Conservation (phyloP, 2,888 invertebrate species). For the Mermis nigrescens region DNA sequence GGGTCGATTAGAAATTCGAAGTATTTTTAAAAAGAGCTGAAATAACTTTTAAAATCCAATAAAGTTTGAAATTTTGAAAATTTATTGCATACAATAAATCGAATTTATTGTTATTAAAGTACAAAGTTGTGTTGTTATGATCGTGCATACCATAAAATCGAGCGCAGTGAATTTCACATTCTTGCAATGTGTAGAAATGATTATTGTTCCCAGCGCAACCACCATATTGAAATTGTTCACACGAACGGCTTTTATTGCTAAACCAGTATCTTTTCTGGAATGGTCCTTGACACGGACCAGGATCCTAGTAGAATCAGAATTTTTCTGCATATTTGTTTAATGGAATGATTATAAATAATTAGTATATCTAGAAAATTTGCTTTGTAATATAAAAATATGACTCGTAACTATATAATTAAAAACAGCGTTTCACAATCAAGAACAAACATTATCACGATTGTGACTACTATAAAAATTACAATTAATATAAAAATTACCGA, state of each 20-base stretch:
- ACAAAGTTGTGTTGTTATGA: no score
- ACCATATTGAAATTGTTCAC: conserved; percentile 28
- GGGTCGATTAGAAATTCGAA: no score
- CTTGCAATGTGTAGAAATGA: conserved; percentile 29
- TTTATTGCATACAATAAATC: not conserved
- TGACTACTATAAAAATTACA: no score
- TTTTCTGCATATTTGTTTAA: no score
- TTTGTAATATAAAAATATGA: no score
- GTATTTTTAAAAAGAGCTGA: no score
- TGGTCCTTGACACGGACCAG: conserved; percentile 26
- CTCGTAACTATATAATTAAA: no score
- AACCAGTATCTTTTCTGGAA: conserved; percentile 28
- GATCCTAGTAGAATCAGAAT: conserved; percentile 19
- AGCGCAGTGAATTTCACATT: conserved; percentile 30
- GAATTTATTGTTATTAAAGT: not conserved
- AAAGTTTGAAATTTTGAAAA: not conserved
- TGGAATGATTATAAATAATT: no score
- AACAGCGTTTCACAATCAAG: no score
- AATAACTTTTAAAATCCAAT: not conserved
- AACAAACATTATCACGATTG: no score
- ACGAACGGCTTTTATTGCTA: conserved; percentile 22
- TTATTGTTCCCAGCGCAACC: conserved; percentile 30
- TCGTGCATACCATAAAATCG: conserved; percentile 25
- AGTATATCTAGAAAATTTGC: no score
- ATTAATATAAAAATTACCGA: no score